Percentiles rank a stretch among this genome's conserved stretches.
phyloP scores from a whole-genome alignment of 2,888 invertebrate genomes.

The Volucella inanis region DNA sequence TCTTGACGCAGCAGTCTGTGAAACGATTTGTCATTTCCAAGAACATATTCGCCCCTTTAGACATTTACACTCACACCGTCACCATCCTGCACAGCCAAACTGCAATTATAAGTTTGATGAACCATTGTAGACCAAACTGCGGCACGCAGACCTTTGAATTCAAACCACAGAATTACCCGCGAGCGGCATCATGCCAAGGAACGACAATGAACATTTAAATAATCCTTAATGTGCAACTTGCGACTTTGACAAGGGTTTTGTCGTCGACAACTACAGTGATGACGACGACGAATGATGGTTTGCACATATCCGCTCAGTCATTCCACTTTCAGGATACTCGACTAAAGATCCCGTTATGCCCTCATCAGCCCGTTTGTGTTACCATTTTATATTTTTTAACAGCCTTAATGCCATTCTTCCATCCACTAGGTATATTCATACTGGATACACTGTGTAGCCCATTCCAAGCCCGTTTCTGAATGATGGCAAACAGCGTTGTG shows the following conservation, averaged over 20 bases:
- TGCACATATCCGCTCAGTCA: constrained; percentile 64
- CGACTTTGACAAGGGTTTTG: constrained; percentile 68
- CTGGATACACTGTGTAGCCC: neutral
- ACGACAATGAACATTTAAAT: constrained; percentile 61
- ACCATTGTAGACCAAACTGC: constrained; percentile 2
- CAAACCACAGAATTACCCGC: constrained; percentile 18
- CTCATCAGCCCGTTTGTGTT: constrained; percentile 40
- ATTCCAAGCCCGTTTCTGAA: constrained; percentile 53
- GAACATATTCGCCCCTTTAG: neutral
- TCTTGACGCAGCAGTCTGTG: no score
- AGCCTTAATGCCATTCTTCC: constrained; percentile 18
- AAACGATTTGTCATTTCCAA: constrained; percentile 8
- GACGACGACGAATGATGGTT: constrained; percentile 65
- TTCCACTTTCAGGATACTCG: constrained; percentile 22
- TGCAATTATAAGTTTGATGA: constrained; percentile 60
- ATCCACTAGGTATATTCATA: neutral
- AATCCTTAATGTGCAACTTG: constrained; percentile 67
- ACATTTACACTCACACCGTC: neutral
- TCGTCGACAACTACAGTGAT: constrained; percentile 26
- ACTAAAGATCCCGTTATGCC: constrained; percentile 53
- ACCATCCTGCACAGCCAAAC: constrained; percentile 12
- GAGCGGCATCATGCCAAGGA: constrained; percentile 8
- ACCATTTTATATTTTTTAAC: constrained; percentile 27
- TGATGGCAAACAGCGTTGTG: constrained; percentile 69
- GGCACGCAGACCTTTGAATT: constrained; percentile 22